A percentile compares a stretch with the other conserved stretches of the same genome.
phyloP scores from a whole-genome alignment of 2,797 vertebrate genomes.

The Tragelaphus eurycerus region DNA sequence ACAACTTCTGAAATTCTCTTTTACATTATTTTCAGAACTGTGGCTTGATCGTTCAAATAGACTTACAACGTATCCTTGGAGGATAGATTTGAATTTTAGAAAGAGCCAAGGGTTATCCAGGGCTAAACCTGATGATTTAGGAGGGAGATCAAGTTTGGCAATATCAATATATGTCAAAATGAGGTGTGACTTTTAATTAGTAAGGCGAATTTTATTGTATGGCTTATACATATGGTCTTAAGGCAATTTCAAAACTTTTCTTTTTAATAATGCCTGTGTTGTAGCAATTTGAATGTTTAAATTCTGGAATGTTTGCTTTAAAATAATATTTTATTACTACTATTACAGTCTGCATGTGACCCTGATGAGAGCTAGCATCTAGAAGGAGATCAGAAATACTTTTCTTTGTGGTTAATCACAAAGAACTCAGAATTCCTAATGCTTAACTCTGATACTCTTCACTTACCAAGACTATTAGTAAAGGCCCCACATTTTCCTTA shows the following conservation, averaged over 20 bases:
- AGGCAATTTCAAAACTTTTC: conserved; percentile 18
- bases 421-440: neutral
- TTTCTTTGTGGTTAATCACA: neutral
- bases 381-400: neutral
- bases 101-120: neutral
- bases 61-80: neutral
- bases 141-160: conserved; percentile 28
- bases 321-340: conserved; percentile 20
- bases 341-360: neutral
- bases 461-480: neutral
- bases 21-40: neutral
- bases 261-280: conserved; percentile 28
- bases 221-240: conserved; percentile 28
- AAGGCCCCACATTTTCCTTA: neutral
- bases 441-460: neutral
- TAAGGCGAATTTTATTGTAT: conserved; percentile 48
- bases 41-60: neutral
- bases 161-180: conserved; percentile 48
- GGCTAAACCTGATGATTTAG: conserved; percentile 43
- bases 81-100: neutral
- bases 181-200: conserved; percentile 70
- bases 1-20: neutral
- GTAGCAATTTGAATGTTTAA: conserved; percentile 21
- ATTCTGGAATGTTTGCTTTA: conserved; percentile 19
- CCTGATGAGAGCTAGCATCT: neutral